Evolutionary conservation across 2,797 vertebrate species (phyloP).

Genomic region (Notoglanidium macrostoma): DNA sequence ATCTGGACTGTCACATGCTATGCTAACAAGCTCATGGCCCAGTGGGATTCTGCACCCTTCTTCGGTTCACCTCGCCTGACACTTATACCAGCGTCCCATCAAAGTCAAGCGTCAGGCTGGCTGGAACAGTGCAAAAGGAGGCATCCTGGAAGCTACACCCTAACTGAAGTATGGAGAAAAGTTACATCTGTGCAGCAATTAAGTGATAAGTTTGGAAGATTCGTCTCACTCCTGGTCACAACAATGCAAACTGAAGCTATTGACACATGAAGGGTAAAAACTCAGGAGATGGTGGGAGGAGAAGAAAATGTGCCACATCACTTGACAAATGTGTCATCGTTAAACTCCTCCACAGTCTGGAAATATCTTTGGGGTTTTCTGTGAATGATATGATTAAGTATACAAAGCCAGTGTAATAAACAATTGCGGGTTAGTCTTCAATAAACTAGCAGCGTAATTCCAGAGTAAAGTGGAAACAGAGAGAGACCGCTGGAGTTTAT

Average conservation of each 20-base stretch:
- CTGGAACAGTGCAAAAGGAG: background rate
- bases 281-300: conserved; percentile 65
- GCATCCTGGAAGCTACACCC: background rate
- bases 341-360: conserved; percentile 65
- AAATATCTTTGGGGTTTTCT: conserved; percentile 70
- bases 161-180: conserved; percentile 9
- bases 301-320: conserved; percentile 65
- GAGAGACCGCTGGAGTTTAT: conserved; percentile 53
- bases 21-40: conserved; percentile 72
- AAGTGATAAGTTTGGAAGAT: conserved; percentile 71
- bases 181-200: conserved; percentile 56
- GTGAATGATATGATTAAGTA: conserved; percentile 74
- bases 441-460: conserved; percentile 71
- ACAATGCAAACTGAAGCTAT: conserved; percentile 65
- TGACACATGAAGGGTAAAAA: conserved; percentile 65
- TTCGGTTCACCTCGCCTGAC: conserved; percentile 59
- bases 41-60: conserved; percentile 62
- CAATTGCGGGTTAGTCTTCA: conserved; percentile 66
- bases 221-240: conserved; percentile 55
- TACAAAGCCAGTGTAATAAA: conserved; percentile 71
- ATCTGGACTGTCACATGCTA: conserved; percentile 72
- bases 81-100: conserved; percentile 68
- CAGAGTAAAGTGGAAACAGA: conserved; percentile 44
- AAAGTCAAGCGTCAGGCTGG: conserved; percentile 63
- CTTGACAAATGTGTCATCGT: conserved; percentile 57